phyloP scores from a whole-genome alignment of 2,888 invertebrate genomes.

The Perithous albicinctus region DNA sequence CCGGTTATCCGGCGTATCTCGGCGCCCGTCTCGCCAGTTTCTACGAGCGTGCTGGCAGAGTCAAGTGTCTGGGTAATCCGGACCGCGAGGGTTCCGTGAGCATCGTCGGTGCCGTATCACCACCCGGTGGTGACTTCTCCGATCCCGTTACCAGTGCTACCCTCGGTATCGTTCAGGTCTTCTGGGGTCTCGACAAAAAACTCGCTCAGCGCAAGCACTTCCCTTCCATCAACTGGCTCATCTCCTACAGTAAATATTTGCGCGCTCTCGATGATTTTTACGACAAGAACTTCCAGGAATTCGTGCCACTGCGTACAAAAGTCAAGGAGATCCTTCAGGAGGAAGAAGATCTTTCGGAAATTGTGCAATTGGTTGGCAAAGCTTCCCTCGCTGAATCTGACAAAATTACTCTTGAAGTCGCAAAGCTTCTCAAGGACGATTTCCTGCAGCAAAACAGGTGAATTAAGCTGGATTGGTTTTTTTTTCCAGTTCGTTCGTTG shows the following conservation, averaged over 20 bases:
- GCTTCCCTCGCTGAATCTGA: slow-evolving; percentile 99
- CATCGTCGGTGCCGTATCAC: slow-evolving; percentile 99
- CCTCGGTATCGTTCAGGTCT: slow-evolving; percentile 99
- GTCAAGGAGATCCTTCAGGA: slow-evolving; percentile 98
- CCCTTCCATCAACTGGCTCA: slow-evolving; percentile 99
- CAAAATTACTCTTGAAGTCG: slow-evolving; percentile 99
- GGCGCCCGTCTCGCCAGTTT: slow-evolving; percentile 99
- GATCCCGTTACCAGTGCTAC: slow-evolving; percentile 99
- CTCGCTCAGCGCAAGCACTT: slow-evolving; percentile 99
- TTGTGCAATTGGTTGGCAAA: slow-evolving; percentile 99
- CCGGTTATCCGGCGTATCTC: slow-evolving; percentile 99
- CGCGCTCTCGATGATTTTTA: slow-evolving; percentile 99
- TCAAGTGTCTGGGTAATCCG: slow-evolving; percentile 98
- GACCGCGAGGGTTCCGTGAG: slow-evolving; percentile 99
- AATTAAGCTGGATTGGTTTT: slow-evolving; percentile 4
- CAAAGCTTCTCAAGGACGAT: slow-evolving; percentile 99
- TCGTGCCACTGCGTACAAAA: slow-evolving; percentile 98
- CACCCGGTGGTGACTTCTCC: slow-evolving; percentile 99
- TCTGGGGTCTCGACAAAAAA: slow-evolving; percentile 99
- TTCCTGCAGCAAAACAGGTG: slow-evolving; percentile 99
- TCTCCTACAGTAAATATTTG: slow-evolving; percentile 98
- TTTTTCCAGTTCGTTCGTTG: neutral
- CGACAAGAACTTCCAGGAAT: slow-evolving; percentile 98
- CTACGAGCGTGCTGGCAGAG: slow-evolving; percentile 99
- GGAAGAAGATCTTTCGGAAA: slow-evolving; percentile 99